phyloP scores from a whole-genome alignment of 2,797 vertebrate species.

The Pampus argenteus region DNA sequence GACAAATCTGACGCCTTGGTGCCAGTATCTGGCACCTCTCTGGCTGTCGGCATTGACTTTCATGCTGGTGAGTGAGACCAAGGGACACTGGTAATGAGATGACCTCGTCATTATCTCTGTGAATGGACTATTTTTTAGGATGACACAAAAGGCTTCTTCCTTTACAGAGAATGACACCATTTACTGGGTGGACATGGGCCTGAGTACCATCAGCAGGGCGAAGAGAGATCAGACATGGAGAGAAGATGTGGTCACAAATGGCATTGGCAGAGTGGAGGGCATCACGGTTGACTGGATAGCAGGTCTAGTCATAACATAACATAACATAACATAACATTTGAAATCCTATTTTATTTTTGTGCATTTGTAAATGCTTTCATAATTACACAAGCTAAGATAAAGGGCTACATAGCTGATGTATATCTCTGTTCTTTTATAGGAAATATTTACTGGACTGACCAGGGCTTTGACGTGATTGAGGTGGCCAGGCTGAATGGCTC shows the following conservation, averaged over 20 bases:
- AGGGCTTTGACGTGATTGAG: slow-evolving; percentile 98
- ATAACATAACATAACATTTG: background rate
- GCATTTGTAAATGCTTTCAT: background rate
- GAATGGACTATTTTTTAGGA: slow-evolving; percentile 22
- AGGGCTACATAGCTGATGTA: slow-evolving; percentile 19
- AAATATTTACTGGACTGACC: slow-evolving; percentile 99
- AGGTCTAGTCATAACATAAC: slow-evolving; percentile 74
- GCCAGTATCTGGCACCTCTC: slow-evolving; percentile 94
- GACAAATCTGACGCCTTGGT: slow-evolving; percentile 98
- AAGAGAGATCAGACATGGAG: slow-evolving; percentile 98
- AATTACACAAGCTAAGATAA: background rate
- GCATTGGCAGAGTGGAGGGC: slow-evolving; percentile 96
- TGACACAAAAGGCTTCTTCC: slow-evolving; percentile 3
- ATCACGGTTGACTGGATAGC: slow-evolving; percentile 98
- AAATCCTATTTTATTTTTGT: background rate
- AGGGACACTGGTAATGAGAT: slow-evolving; percentile 6
- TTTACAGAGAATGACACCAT: slow-evolving; percentile 95
- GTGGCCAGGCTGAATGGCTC: slow-evolving; percentile 96
- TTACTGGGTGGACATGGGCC: slow-evolving; percentile 99
- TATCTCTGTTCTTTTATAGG: slow-evolving; percentile 77
- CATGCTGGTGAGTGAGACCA: slow-evolving; percentile 89
- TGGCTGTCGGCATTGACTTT: slow-evolving; percentile 98
- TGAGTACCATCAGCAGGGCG: slow-evolving; percentile 97
- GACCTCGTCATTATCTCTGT: slow-evolving; percentile 3
- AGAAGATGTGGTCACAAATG: slow-evolving; percentile 96